Conservation (phyloP, 2,888 invertebrate genomes). For the Pseudoips prasinana region DNA sequence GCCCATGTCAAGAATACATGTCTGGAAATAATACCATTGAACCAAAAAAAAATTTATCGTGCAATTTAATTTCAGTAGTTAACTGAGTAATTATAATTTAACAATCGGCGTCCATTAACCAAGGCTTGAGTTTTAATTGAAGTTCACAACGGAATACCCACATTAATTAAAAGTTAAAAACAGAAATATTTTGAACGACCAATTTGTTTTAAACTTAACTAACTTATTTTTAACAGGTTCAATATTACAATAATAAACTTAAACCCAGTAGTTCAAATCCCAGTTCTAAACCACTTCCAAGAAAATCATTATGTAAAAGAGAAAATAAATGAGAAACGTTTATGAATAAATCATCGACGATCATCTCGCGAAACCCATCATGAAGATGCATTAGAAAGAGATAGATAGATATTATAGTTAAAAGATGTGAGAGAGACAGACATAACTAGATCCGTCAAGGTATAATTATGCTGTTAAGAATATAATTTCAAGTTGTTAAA, state of each 20-base stretch:
- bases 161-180: too few relatives aligned
- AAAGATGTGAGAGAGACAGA: constrained; percentile 37
- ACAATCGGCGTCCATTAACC: neutral
- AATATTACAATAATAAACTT: constrained; percentile 30
- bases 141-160: too few relatives aligned
- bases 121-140: too few relatives aligned
- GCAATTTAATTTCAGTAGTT: too few relatives aligned
- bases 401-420: constrained; percentile 16
- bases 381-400: constrained; percentile 43
- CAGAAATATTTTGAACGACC: too few relatives aligned
- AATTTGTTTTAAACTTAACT: too few relatives aligned
- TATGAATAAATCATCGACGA: constrained; percentile 58
- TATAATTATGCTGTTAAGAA: constrained; percentile 70
- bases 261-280: constrained; percentile 58
- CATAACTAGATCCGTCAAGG: constrained; percentile 46
- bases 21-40: too few relatives aligned
- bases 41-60: too few relatives aligned
- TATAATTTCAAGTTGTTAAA: constrained; percentile 64
- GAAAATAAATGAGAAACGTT: constrained; percentile 42
- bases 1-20: too few relatives aligned
- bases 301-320: constrained; percentile 39
- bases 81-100: too few relatives aligned
- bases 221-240: constrained; percentile 6
- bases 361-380: constrained; percentile 45
- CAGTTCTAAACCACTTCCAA: constrained; percentile 49